Percentiles rank a stretch among this genome's conserved stretches.
Evolutionary conservation across 2,797 vertebrate species (phyloP).

Genomic region (Diceros bicornis): DNA sequence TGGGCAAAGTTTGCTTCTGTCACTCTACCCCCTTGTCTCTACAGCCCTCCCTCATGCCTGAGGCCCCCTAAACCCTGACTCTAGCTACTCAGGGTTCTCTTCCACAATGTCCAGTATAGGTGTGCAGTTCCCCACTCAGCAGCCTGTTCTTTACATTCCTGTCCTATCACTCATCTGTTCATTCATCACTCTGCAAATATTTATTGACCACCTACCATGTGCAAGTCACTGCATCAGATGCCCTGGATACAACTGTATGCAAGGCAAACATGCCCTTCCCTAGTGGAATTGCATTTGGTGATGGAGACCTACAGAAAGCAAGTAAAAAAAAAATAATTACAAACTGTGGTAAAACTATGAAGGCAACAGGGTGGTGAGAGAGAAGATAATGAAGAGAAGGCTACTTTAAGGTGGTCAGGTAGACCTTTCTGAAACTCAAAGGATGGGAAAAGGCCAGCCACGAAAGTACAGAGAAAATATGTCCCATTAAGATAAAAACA

Average conservation of each 20-base stretch:
- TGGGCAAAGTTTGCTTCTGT: not conserved
- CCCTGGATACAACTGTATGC: not conserved
- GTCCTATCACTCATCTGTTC: not conserved
- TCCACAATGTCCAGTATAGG: not conserved
- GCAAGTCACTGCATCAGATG: not conserved
- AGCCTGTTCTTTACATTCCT: not conserved
- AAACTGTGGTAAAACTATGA: not conserved
- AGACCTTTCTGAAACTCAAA: conserved; percentile 17
- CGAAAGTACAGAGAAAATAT: not conserved
- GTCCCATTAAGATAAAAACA: not conserved
- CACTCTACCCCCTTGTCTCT: not conserved
- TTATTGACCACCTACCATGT: not conserved
- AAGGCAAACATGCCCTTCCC: not conserved
- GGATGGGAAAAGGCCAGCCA: not conserved
- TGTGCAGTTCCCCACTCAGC: not conserved
- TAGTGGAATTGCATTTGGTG: not conserved
- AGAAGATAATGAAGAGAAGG: not conserved
- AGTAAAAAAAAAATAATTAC: not conserved
- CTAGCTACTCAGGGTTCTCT: not conserved
- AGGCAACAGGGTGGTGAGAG: not conserved
- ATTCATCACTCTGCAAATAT: not conserved
- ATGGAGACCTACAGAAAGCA: not conserved
- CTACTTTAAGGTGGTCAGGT: not conserved
- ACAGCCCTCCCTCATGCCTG: not conserved
- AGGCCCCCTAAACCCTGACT: not conserved